Base-by-base conservation (phyloP, 2,797 vertebrate genomes). In the Centroberyx gerrardi region DNA sequence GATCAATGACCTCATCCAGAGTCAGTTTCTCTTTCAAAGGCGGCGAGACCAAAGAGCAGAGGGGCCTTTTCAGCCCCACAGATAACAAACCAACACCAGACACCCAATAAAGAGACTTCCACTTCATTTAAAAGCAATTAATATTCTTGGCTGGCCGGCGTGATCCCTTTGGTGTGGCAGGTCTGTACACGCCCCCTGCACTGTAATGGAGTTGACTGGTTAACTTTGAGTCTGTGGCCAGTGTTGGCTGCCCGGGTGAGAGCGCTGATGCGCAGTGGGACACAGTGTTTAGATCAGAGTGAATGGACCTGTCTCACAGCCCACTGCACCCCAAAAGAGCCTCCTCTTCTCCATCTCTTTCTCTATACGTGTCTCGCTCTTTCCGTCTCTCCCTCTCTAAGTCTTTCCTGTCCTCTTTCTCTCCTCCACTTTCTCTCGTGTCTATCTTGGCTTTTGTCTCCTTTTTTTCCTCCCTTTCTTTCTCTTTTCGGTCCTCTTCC, bases 101-200 rank as follows among this genome's bases (percentile, higher is more conserved):
- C 94, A 93, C 86, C 94, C 94, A 96, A 95, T 95, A 95, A 96
- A 96, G 93, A 94, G 94, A 95, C 94, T 95, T 95, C 94, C 95
- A 95, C 93, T 96, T 93, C 94, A 96, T 96, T 96, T 96, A 95
- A 96, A 96, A 94, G 90, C 94, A 94, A 96, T 96, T 96, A 95
- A 96, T 96, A 96, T 96, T 96, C 95, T 92, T 85, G 90, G 93
- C 92, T 81, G 89, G 89, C 92, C 77, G 89, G 93, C 91, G 72
- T 76, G 91, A 87, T 94, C 92, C 87, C 94, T 95, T 95, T 95
- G 93, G 93, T 95, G 93, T 95, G 95, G 94, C 95, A 95, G 95
- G 95, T 95, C 94, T 85, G 89, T 89, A 90, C 93, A 94, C 94
- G 92, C 94, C 95, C 92, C 91, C 92, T 88, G 92, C 89, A 85